These are phyloP conservation scores for Cynodonichthys magdalenae DNA, from an alignment of 2,797 vertebrate genomes.

Conservation along the genomic window DNA sequence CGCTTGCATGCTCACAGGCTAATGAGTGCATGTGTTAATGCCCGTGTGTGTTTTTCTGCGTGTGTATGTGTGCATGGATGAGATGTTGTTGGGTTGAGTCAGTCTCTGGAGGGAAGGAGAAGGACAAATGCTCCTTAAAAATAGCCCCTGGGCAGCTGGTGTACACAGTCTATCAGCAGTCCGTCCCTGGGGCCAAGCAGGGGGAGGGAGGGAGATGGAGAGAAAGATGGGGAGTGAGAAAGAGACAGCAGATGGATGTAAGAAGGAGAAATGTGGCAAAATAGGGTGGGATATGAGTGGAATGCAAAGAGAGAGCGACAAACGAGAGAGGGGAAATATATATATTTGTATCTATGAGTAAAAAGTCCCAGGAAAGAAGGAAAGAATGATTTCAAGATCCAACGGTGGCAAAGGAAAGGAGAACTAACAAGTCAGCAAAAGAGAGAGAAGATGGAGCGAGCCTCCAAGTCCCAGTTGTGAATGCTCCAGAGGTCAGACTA, in stretches of 20 bases:
- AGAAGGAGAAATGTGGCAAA: constrained; percentile 69
- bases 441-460: constrained; percentile 60
- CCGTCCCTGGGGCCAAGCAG: constrained; percentile 75
- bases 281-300: constrained; percentile 52
- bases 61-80: constrained; percentile 57
- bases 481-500: constrained; percentile 75
- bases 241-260: constrained; percentile 61
- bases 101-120: constrained; percentile 81
- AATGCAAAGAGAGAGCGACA: constrained; percentile 44
- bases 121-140: constrained; percentile 88
- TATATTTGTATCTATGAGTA: constrained; percentile 16
- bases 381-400: constrained; percentile 21
- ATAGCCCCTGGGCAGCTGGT: constrained; percentile 86
- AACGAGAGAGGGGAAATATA: constrained; percentile 1
- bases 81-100: constrained; percentile 83
- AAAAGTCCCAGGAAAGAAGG: constrained; percentile 39
- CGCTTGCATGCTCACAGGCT: constrained; percentile 77
- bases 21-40: constrained; percentile 84
- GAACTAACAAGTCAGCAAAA: constrained; percentile 62
- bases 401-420: constrained; percentile 54
- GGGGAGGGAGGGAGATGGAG: constrained; percentile 50
- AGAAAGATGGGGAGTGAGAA: constrained; percentile 43
- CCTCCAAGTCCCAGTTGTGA: constrained; percentile 64
- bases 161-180: constrained; percentile 84
- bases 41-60: constrained; percentile 70